These are phyloP conservation scores for Burhinus bistriatus DNA, from an alignment of 2,113 vertebrate genomes.

Conservation along the genomic window DNA sequence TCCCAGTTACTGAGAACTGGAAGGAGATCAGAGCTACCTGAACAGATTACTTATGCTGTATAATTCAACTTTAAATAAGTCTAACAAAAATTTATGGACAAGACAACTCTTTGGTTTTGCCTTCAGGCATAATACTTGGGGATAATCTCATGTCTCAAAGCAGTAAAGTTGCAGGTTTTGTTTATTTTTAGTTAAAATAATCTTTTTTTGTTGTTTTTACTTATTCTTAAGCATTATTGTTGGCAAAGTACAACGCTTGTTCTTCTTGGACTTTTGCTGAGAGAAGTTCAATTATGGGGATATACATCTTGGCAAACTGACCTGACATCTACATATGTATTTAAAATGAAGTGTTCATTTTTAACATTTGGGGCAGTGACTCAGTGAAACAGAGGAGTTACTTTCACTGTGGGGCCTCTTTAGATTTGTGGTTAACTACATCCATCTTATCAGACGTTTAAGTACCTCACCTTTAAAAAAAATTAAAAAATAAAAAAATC, in stretches of 20 bases:
- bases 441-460: not conserved
- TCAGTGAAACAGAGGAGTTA: not conserved
- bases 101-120: not conserved
- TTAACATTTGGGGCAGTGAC: not conserved
- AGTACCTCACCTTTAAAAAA: not conserved
- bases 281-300: conserved; percentile 29
- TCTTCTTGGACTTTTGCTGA: conserved; percentile 29
- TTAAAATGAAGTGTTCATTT: not conserved
- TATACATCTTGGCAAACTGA: conserved; percentile 36
- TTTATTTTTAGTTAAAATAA: conserved; percentile 19
- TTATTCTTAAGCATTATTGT: not conserved
- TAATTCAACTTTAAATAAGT: not conserved
- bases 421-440: not conserved
- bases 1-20: conserved; percentile 12
- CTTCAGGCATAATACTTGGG: conserved; percentile 13
- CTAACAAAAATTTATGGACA: not conserved
- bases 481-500: not conserved
- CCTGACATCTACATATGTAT: not conserved
- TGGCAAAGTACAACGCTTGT: not conserved
- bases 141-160: conserved; percentile 24
- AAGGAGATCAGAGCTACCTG: not conserved
- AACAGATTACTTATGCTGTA: not conserved
- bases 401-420: not conserved
- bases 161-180: not conserved
- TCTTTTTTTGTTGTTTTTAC: not conserved